Evolutionary conservation across 2,888 invertebrate species (phyloP).

Genomic region (Mythimna vitellina): DNA sequence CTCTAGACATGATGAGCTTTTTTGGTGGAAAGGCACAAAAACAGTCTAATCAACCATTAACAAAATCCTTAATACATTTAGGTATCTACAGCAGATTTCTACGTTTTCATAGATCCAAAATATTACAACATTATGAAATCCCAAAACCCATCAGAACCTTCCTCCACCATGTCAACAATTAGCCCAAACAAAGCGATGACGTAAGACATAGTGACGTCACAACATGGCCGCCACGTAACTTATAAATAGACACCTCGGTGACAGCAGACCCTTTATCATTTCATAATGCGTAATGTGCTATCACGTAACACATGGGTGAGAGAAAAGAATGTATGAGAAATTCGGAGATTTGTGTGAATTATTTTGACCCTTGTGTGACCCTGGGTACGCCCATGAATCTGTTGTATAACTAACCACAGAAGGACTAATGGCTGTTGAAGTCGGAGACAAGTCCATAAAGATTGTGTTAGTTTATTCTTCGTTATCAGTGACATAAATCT

Average conservation of each 20-base stretch:
- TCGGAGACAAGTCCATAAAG: no score
- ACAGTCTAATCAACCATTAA: neutral
- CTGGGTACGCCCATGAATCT: neutral
- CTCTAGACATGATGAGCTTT: no score
- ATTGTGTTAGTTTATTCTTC: no score
- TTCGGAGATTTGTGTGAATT: conserved; percentile 7
- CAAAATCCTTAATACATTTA: neutral
- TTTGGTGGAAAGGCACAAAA: no score
- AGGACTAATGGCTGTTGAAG: neutral
- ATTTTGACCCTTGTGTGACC: conserved; percentile 18
- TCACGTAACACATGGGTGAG: conserved; percentile 38
- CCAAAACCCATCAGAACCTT: conserved; percentile 2
- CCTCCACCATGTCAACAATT: conserved; percentile 13
- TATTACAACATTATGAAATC: neutral
- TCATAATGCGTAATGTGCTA: conserved; percentile 23
- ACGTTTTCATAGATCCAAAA: neutral
- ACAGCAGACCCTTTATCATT: conserved; percentile 44
- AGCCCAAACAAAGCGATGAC: conserved; percentile 35
- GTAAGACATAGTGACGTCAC: conserved; percentile 35
- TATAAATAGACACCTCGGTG: conserved; percentile 24
- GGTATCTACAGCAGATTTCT: neutral
- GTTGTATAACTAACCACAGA: neutral
- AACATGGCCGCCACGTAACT: conserved; percentile 26
- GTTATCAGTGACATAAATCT: no score
- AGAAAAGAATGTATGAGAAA: conserved; percentile 37